These are phyloP conservation scores for Temnothorax curvispinosus DNA, from an alignment of 1,140 invertebrate genomes.

Conservation along the genomic window DNA sequence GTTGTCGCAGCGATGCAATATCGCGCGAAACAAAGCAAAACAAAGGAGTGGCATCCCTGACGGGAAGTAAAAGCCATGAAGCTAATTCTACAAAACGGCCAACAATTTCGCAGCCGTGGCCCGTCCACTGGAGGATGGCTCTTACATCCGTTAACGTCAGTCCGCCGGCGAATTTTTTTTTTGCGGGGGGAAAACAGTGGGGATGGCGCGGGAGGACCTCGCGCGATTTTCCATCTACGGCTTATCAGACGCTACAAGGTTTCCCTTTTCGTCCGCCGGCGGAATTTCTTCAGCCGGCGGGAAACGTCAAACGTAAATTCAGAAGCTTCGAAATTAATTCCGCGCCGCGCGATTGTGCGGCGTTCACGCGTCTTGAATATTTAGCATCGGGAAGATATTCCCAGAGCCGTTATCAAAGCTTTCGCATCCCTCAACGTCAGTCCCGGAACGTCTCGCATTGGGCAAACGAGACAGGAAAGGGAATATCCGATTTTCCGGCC, in stretches of 20 bases:
- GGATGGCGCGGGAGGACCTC: not conserved
- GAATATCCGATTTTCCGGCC: constrained; percentile 60
- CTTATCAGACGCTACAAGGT: constrained; percentile 63
- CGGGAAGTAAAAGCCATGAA: constrained; percentile 47
- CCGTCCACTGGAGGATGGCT: constrained; percentile 16
- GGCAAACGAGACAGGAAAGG: constrained; percentile 32
- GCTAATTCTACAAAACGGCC: constrained; percentile 54
- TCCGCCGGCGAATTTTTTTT: constrained; percentile 36
- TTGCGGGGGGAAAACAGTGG: not conserved
- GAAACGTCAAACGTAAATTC: constrained; percentile 64
- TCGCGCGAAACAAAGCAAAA: constrained; percentile 7
- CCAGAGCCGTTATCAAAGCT: constrained; percentile 38
- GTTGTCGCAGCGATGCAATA: not conserved
- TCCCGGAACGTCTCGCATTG: constrained; percentile 31
- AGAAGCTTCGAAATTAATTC: constrained; percentile 61
- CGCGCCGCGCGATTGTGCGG: not conserved
- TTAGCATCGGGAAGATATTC: constrained; percentile 51
- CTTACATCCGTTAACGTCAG: constrained; percentile 52
- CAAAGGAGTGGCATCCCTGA: not conserved
- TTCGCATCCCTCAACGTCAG: constrained; percentile 25
- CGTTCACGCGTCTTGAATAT: constrained; percentile 62
- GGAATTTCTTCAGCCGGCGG: constrained; percentile 36
- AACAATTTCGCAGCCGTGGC: constrained; percentile 30
- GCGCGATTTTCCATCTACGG: constrained; percentile 61
- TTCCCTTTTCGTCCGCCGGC: constrained; percentile 59